A percentile compares a stretch with the other conserved stretches of the same genome.
These are phyloP conservation scores for Ondatra zibethicus DNA, from an alignment of 2,113 vertebrate species.

Conservation along the genomic window DNA sequence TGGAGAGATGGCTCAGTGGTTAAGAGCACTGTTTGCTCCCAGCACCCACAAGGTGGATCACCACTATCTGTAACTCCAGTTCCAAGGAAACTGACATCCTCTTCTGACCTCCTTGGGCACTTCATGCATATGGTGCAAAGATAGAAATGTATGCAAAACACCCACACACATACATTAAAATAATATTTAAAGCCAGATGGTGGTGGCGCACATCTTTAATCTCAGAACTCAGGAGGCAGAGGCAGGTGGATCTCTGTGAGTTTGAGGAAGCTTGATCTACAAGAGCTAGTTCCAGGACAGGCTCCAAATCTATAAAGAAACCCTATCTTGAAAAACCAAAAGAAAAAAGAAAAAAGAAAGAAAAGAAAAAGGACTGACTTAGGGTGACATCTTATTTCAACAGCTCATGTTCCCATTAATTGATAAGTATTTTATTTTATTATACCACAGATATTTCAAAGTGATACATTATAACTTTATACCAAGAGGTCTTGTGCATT, in stretches of 20 bases:
- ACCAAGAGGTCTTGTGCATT: background rate
- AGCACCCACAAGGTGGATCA: background rate
- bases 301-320: too few species aligned
- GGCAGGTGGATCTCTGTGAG: too few species aligned
- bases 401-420: background rate
- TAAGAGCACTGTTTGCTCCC: background rate
- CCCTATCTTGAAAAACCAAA: too few species aligned
- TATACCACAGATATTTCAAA: background rate
- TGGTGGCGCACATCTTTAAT: too few species aligned
- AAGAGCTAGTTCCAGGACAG: too few species aligned
- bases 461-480: slow-evolving; percentile 28
- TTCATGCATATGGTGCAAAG: background rate
- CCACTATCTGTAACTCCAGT: background rate
- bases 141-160: background rate
- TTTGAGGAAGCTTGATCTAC: too few species aligned
- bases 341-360: too few species aligned
- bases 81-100: background rate
- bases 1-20: background rate
- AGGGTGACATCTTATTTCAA: background rate
- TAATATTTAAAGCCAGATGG: background rate
- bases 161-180: background rate
- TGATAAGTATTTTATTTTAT: slow-evolving; percentile 14
- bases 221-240: too few species aligned
- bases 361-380: background rate
- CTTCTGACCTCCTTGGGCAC: background rate